Evolutionary conservation across 2,113 vertebrate species (phyloP), one percentile per base, ranked within the genome.

Genomic region (Phocoena phocoena): DNA sequence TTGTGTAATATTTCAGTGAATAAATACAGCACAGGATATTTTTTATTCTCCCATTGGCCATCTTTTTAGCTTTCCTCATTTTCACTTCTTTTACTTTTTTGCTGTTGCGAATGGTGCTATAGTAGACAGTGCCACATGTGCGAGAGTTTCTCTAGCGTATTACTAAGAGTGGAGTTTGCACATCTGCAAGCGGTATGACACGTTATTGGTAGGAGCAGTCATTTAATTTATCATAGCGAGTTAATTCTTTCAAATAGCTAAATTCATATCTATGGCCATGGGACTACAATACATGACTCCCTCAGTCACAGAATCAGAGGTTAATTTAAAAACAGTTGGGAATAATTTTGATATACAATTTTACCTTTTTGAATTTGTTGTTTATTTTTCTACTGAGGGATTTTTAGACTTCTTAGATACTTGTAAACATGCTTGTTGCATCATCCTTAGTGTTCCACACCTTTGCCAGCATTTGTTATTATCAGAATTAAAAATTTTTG

Each of bases 1-100:
- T 91, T 89, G 8, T 86, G n/a, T 95, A 79, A 68, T 83, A 91
- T 41, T 96, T 94, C 74, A 73, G 17, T 85, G 70, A 94, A 36
- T 84, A 55, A 68, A 63, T 94, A 36, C 5, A 90, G 38, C 36
- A 74, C 28, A 93, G 15, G 60, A 3, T 87, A 36, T 76, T 86
- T 95, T 96, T 89, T 55, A 17, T 97, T 94, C 12, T 92, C 10
- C 36, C 3, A 13, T 63, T 68, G n/a, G 60, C 77, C 6, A 60
- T 7, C 18, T 71, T 95, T 94, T 94, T 84, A 86, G 70, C 33
- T 73, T 97, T 88, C 20, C 44, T 70, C 3, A 23, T 95, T 91
- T 38, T 92, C 21, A 41, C 67, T 91, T 67, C 4, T 89, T 85
- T 84, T 53, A 21, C 7, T 47, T 77, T 92, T 93, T 86, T 91